These are phyloP conservation scores for Polyommatus iphigenia DNA, from an alignment of 2,888 invertebrate genomes.

Conservation along the genomic window DNA sequence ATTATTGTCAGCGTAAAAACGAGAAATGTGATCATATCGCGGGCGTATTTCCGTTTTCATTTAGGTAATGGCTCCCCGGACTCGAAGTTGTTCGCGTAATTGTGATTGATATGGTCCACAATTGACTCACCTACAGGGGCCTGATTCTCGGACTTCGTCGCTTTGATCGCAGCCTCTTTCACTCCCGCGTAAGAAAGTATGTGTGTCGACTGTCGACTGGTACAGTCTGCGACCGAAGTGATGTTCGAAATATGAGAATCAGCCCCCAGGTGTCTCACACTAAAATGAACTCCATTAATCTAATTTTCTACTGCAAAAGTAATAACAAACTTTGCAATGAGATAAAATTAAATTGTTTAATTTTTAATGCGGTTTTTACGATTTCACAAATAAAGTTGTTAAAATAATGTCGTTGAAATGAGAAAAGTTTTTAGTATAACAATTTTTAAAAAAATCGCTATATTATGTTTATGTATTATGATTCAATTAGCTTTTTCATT, in stretches of 20 bases:
- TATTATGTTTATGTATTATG: background rate
- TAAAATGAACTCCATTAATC: constrained; percentile 19
- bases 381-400: background rate
- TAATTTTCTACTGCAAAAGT: background rate
- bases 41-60: constrained; percentile 53
- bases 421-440: background rate
- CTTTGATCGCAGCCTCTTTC: background rate
- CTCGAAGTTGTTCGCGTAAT: constrained; percentile 60
- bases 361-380: background rate
- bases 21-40: constrained; percentile 16
- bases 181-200: background rate
- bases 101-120: constrained; percentile 59
- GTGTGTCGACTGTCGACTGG: background rate
- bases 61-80: constrained; percentile 62
- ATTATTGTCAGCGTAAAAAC: constrained; percentile 6
- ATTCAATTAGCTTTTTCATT: background rate
- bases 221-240: background rate
- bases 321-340: background rate
- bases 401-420: constrained; percentile 1
- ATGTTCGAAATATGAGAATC: background rate
- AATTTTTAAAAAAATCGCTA: background rate
- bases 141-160: background rate
- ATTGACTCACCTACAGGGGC: constrained; percentile 44
- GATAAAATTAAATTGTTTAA: background rate
- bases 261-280: background rate